Evolutionary conservation across 2,888 invertebrate genomes (phyloP).

Genomic region (Anthoptus insignis): DNA sequence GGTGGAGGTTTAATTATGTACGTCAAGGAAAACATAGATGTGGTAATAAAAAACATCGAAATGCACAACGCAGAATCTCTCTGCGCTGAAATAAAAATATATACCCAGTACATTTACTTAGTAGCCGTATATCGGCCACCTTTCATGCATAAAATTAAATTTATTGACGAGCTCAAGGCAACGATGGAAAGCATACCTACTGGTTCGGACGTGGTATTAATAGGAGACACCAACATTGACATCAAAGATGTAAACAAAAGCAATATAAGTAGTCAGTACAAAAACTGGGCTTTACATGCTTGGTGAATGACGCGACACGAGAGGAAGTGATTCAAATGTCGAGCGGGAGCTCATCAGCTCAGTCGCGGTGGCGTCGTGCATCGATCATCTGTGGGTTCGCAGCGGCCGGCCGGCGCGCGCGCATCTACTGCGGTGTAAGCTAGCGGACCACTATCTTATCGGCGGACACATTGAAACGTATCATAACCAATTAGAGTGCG

Average conservation of each 20-base stretch:
- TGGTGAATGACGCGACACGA: conserved; percentile 23
- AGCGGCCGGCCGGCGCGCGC: conserved; percentile 1
- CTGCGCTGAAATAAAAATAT: not conserved
- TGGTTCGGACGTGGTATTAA: not conserved
- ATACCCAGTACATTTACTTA: not conserved
- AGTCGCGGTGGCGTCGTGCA: conserved; percentile 29
- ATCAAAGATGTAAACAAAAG: not conserved
- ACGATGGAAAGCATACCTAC: not conserved
- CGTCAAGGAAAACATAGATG: not conserved
- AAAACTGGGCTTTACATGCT: conserved; percentile 10
- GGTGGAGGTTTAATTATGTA: not conserved
- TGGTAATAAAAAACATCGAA: not conserved
- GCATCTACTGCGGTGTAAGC: conserved; percentile 19
- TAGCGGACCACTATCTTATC: conserved; percentile 32
- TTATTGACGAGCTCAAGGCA: not conserved
- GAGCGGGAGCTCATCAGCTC: conserved; percentile 13
- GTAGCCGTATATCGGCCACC: not conserved
- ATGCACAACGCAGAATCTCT: not conserved
- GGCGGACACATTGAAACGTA: conserved; percentile 12
- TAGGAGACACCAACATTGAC: not conserved
- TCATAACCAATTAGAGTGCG: not conserved
- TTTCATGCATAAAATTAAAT: not conserved
- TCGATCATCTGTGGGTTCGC: conserved; percentile 38
- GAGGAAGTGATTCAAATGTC: conserved; percentile 14
- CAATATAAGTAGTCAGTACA: not conserved